Base-by-base conservation (phyloP, 2,888 invertebrate species). In the Chrysolina oricalcia region DNA sequence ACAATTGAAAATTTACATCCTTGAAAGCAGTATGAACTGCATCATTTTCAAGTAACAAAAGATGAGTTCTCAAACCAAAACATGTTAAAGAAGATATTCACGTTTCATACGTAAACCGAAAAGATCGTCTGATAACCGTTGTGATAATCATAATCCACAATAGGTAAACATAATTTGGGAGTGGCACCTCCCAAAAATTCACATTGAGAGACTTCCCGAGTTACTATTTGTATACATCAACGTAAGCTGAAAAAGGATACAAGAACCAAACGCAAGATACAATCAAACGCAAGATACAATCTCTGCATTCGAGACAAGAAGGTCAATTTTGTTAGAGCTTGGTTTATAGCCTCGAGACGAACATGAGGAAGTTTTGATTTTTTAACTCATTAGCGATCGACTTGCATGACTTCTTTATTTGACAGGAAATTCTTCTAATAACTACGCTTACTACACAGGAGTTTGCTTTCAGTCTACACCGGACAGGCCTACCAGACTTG, bases 341-440 rank as follows among this genome's bases (percentile, higher is more conserved):
- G 69, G 64, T 78, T 76, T 70, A 69, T 64, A 67, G 67, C 63
- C 59, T 53, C 27, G 53, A 62, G 77, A 53, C 23, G 62, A 68
- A 66, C 73, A 67, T 69, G 75, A 78, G 75, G 76, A 73, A 74
- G 73, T 76, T 81, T 74, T 73, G 79, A 78, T 78, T 79, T 78
- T 77, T 81, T 78, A 73, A 78, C 76, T 79, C 80, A 77, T 80
- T 80, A 80, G 75, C 78, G 72, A 70, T 59, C 59, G 70, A 56
- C 72, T 59, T 71, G 74, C 71, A 78, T 66, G 77, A 79, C 78
- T 78, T 81, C 77, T 79, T 76, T 80, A 77, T 80, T 80, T 78
- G 76, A 78, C 81, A 78, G 80, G 78, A 81, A 80, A 72, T 78
- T 75, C 78, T 73, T 73, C 69, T 48, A 70, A 74, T 74, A 75